Percentiles rank a stretch among this genome's conserved stretches.
These are phyloP conservation scores for Clivina fossor DNA, from an alignment of 2,888 invertebrate genomes.

Conservation along the genomic window DNA sequence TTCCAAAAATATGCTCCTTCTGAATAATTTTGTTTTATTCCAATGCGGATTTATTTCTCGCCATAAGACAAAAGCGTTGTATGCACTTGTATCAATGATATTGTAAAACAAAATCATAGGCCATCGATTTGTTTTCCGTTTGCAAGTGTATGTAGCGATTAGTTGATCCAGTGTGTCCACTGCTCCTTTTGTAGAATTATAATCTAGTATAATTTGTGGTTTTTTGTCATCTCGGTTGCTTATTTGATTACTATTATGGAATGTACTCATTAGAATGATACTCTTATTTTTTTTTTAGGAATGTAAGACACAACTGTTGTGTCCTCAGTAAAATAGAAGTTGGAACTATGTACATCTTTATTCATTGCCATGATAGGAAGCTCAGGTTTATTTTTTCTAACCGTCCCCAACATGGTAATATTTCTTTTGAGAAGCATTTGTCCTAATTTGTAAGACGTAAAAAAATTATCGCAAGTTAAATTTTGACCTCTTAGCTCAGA, in stretches of 20 bases:
- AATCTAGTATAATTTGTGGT: conserved; percentile 36
- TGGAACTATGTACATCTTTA: conserved; percentile 16
- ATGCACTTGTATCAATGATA: too few species aligned
- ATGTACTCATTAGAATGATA: conserved; percentile 21
- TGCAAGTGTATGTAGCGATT: conserved; percentile 34
- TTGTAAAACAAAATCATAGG: conserved; percentile 38
- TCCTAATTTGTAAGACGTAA: conserved; percentile 26
- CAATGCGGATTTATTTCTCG: too few species aligned
- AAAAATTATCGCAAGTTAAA: conserved; percentile 29
- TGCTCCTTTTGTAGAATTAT: conserved; percentile 39
- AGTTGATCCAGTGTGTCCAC: conserved; percentile 41
- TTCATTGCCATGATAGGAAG: conserved; percentile 5
- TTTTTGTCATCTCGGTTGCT: conserved; percentile 34
- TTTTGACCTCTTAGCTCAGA: conserved; percentile 15
- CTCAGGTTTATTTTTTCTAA: conserved; percentile 20
- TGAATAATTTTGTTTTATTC: too few species aligned
- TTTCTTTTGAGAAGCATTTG: conserved; percentile 28
- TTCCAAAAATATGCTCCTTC: too few species aligned
- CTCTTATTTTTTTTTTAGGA: conserved; percentile 26
- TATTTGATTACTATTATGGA: conserved; percentile 10
- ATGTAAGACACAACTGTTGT: conserved; percentile 18
- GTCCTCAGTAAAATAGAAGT: conserved; percentile 27
- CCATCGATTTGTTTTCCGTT: conserved; percentile 40
- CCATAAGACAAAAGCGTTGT: too few species aligned
- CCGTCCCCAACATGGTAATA: conserved; percentile 30